Evolutionary conservation across 2,888 invertebrate genomes (phyloP).

Genomic region (Eugnorisma glareosa): DNA sequence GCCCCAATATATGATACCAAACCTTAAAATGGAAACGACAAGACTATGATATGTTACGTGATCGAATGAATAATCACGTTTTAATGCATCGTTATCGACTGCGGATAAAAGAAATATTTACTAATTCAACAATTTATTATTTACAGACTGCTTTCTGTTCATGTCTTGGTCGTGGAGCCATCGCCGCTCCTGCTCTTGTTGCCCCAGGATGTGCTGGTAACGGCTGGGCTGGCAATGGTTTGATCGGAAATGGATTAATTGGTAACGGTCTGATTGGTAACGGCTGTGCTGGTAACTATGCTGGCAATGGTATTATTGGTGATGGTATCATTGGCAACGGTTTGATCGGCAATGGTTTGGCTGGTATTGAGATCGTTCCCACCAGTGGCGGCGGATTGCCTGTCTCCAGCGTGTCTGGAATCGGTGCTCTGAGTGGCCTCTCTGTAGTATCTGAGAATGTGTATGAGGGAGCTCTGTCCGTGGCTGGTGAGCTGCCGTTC

Average conservation of each 20-base stretch:
- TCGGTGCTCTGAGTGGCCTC: conserved; percentile 50
- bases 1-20: too few species aligned
- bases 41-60: too few species aligned
- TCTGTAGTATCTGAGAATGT: conserved; percentile 60
- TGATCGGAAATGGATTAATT: background rate
- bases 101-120: background rate
- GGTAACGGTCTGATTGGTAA: background rate
- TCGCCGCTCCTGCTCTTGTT: background rate
- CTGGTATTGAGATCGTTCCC: conserved; percentile 33
- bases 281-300: background rate
- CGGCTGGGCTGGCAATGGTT: background rate
- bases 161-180: conserved; percentile 2
- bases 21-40: too few species aligned
- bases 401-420: conserved; percentile 42
- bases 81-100: background rate
- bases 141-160: background rate
- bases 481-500: conserved; percentile 59
- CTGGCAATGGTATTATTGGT: background rate
- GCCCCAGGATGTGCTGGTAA: background rate
- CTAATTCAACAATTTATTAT: background rate
- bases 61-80: background rate
- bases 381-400: conserved; percentile 60
- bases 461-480: conserved; percentile 53
- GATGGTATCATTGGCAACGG: conserved; percentile 3
- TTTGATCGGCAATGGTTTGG: conserved; percentile 24